Evolutionary conservation across 2,888 invertebrate genomes (phyloP), one percentile per base, ranked within the genome.

Genomic region (Lissocephala sabroskyi): DNA sequence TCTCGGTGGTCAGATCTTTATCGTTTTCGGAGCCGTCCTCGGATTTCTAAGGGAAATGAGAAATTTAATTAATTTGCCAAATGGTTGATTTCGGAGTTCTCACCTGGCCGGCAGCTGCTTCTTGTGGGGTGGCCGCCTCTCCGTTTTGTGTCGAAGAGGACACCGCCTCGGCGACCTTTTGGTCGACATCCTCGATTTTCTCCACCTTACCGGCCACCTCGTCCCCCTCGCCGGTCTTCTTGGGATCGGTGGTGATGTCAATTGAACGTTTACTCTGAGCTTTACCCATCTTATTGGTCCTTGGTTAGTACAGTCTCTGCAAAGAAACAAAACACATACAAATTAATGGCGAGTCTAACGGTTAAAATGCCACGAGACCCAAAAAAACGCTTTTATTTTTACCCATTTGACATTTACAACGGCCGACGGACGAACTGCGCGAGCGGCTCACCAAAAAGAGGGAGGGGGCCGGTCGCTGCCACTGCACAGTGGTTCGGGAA

Each of bases 251-350:
- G 76, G 90, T 90, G 85, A 93, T 93, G 85, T 93, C 93, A 85
- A 93, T 92, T 80, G 93, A 94, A 86, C 93, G 90, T 86, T 92
- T 93, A 86, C 93, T 93, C 88, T 93, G 93, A 87, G 91, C 90
- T 86, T 91, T 92, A 87, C 93, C 93, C 93, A 94, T 94, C 84
- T 49, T 62, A 45, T 41, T 61, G 55, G 41, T 68, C 50, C 62
- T 62, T 45, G 47, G 52, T 71, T 62, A 86, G 46, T 4, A 46
- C 41, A 17, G 28, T 42, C 41, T 61, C 55, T 59, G 7, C 4
- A 19, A 19, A 19, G n/a, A 16, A 43, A 45, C 59, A 53, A 29
- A n/a, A 43, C 19, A 16, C 23, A 35, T 47, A 5, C 13, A 16
- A 26, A 16, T 35, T 17, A 36, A 9, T 35, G 5, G 2, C 16